A percentile compares a stretch with the other conserved stretches of the same genome.
These are phyloP conservation scores for Tribolium freemani DNA, from an alignment of 2,888 invertebrate species.

Conservation along the genomic window DNA sequence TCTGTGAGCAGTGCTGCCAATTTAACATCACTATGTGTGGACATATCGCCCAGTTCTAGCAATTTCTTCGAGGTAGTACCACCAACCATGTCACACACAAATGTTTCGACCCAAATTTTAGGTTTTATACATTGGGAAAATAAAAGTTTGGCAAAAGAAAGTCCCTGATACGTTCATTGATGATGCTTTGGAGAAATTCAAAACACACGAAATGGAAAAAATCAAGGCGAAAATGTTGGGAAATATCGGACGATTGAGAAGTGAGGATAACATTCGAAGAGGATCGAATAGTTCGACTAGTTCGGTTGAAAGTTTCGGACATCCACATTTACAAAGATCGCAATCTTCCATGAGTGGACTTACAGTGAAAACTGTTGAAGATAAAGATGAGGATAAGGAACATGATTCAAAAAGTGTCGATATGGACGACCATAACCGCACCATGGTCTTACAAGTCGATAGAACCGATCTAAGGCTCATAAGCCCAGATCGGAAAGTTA, in stretches of 20 bases:
- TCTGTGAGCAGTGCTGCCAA: conserved; percentile 72
- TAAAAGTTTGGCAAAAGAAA: conserved; percentile 88
- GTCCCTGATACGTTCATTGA: conserved; percentile 92
- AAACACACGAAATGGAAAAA: conserved; percentile 83
- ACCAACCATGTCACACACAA: not conserved
- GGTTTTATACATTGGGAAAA: conserved; percentile 93
- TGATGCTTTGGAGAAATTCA: conserved; percentile 89
- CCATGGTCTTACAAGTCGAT: conserved; percentile 94
- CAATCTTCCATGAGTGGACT: conserved; percentile 54
- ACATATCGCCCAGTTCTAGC: conserved; percentile 88
- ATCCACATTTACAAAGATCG: conserved; percentile 53
- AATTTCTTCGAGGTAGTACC: conserved; percentile 87
- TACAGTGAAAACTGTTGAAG: conserved; percentile 19
- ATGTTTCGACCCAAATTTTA: conserved; percentile 60
- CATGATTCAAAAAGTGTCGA: conserved; percentile 48
- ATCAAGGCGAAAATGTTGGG: conserved; percentile 58
- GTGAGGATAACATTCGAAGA: conserved; percentile 59
- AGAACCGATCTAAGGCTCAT: conserved; percentile 89
- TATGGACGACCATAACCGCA: conserved; percentile 83
- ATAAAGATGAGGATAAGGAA: conserved; percentile 38
- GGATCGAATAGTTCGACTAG: conserved; percentile 65
- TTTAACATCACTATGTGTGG: conserved; percentile 80
- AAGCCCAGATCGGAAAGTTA: conserved; percentile 92
- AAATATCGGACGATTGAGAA: conserved; percentile 59
- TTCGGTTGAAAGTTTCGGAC: conserved; percentile 47